These are phyloP conservation scores for Malaclemys terrapin DNA, from an alignment of 2,113 vertebrate genomes.

Conservation along the genomic window DNA sequence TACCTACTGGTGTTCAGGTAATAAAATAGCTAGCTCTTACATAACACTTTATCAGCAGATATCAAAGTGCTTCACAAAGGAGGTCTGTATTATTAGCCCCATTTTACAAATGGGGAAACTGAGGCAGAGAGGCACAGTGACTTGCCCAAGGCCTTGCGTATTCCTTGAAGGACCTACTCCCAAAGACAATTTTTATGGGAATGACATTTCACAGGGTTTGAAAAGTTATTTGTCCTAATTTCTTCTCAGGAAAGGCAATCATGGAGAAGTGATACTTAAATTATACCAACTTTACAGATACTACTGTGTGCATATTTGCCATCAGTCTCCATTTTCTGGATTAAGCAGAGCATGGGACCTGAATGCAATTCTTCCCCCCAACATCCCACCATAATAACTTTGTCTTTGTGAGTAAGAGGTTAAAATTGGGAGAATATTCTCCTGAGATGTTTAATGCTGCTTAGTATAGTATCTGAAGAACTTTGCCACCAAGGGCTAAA, in stretches of 20 bases:
- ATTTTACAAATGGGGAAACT: rapidly evolving
- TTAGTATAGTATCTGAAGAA: no score
- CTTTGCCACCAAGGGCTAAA: background rate
- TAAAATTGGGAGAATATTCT: background rate
- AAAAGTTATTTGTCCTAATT: background rate
- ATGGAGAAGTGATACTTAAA: background rate
- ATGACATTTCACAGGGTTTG: background rate
- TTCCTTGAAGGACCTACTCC: rapidly evolving
- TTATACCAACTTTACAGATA: background rate
- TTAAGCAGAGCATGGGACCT: background rate
- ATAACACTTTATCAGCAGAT: background rate
- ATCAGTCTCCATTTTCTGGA: background rate
- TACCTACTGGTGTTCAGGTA: background rate
- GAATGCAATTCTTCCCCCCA: background rate
- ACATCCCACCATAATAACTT: background rate
- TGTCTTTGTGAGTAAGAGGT: background rate
- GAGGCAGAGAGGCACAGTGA: background rate
- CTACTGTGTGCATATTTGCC: background rate
- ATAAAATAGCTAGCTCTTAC: background rate
- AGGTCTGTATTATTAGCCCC: background rate
- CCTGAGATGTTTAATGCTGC: background rate
- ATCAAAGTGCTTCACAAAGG: background rate
- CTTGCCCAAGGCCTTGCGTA: no score
- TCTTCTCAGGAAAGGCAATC: background rate
- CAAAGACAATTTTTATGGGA: background rate